phyloP scores from a whole-genome alignment of 2,113 vertebrate genomes.

The Nyctereutes procyonoides region DNA sequence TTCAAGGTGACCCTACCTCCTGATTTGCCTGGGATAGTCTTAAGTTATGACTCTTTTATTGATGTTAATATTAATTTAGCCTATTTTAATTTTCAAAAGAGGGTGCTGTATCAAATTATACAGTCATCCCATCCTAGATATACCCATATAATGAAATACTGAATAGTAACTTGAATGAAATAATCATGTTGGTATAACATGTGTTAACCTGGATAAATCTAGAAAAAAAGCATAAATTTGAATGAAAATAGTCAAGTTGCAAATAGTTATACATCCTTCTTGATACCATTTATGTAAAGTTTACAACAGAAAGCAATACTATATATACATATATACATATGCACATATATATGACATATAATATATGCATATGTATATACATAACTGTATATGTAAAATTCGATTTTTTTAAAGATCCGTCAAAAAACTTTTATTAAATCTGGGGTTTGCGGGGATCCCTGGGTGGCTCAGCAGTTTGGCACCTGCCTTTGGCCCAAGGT shows the following conservation, averaged over 20 bases:
- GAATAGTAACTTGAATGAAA: neutral
- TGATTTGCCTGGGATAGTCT: neutral
- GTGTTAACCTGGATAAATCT: neutral
- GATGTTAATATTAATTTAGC: neutral
- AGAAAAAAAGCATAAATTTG: neutral
- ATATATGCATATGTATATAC: neutral
- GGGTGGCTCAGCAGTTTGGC: too few species aligned
- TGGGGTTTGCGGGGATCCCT: neutral
- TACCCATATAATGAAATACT: neutral
- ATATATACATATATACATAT: neutral
- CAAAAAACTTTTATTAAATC: constrained; percentile 19
- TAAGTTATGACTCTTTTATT: neutral
- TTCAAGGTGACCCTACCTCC: neutral
- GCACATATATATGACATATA: neutral
- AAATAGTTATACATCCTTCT: neutral
- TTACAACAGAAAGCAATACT: neutral
- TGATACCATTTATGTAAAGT: neutral
- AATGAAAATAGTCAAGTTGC: neutral
- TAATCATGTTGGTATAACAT: neutral
- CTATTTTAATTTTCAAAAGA: constrained; percentile 4
- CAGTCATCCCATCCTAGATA: neutral
- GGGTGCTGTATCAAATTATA: neutral
- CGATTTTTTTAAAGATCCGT: neutral
- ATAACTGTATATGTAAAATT: neutral
- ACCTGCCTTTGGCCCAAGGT: too few species aligned